Base-by-base conservation (phyloP, 2,113 vertebrate species). In the Macquaria ambigua region DNA sequence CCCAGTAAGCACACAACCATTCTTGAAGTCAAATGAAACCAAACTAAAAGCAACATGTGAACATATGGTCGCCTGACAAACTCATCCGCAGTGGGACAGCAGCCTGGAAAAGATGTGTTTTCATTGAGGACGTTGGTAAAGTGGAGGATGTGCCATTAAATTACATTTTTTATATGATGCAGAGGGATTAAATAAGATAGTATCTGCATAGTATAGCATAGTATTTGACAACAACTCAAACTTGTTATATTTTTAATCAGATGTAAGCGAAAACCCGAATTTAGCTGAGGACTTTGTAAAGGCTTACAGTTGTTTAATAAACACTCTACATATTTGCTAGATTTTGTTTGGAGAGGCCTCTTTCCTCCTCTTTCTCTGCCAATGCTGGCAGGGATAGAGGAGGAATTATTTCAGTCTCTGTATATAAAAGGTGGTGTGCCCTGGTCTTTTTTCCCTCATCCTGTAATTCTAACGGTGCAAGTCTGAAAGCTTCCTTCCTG, bases 401-500 rank as follows among this genome's bases (percentile, higher is more conserved):
- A 70, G 56, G 41, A 71, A 84, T 88, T 48, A 82, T 76, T 86
- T 71, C 43, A 56, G 74, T 69, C 53, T 84, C 56, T 79, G 76
- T 46, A 25, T 87, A 79, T 87, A 79, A 86, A 86, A 83, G 62
- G 52, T 80, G 59, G 77, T 67, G 66, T 58, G 79, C 81, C 67
- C 81, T 72, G 74, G 46, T 84, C 64, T 73, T 83, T 83, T 81
- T 76, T 59, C 56, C 52, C 84, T 82, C 90, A 91, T 91, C 89
- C 90, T 90, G 85, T 91, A 90, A 92, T 93, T 88, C 81, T 91
- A 70, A 88, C 70, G 50, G 56, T 72, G 82, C 21, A 20, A 79
- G 77, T 81, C 93, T 83, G 85, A 95, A 91, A 87, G 85, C 93
- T 94, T 95, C 94, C 93, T 95, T 95, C 95, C 95, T 95, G 91